These are phyloP conservation scores for Upupa epops DNA, from an alignment of 2,113 vertebrate genomes.

Conservation along the genomic window DNA sequence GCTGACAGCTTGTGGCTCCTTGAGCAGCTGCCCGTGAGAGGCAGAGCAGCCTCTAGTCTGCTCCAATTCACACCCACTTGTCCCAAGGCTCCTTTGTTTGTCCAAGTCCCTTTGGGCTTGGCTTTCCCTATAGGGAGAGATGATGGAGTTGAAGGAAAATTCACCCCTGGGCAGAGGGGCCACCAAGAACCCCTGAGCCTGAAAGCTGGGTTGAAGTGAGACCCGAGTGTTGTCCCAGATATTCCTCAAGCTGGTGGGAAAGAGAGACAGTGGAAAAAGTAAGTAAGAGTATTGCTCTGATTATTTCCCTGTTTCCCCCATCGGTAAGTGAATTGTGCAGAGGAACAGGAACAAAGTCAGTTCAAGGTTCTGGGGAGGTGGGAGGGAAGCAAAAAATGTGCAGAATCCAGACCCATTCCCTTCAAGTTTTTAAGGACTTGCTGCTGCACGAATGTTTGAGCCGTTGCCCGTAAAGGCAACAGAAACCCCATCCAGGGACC, in stretches of 20 bases:
- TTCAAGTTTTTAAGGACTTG: neutral
- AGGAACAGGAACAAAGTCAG: slow-evolving; percentile 9
- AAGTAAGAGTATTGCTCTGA: neutral
- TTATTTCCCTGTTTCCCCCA: neutral
- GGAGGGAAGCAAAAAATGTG: neutral
- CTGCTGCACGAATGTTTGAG: slow-evolving; percentile 16
- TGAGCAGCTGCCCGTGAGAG: neutral
- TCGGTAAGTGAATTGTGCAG: neutral
- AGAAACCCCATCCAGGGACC: slow-evolving; percentile 39
- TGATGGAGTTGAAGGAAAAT: neutral
- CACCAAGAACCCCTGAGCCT: rapidly evolving
- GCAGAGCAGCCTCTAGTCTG: neutral
- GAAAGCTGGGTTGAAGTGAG: neutral
- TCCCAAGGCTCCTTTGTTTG: neutral
- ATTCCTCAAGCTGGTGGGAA: neutral
- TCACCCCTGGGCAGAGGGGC: neutral
- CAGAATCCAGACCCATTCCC: neutral
- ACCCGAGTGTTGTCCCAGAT: neutral
- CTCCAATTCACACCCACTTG: no score
- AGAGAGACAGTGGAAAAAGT: slow-evolving; percentile 1
- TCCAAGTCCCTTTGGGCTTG: neutral
- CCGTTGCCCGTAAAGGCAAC: slow-evolving; percentile 23
- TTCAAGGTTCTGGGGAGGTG: neutral
- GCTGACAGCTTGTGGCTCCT: neutral
- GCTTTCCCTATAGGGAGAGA: rapidly evolving